Percentiles rank a stretch among this genome's conserved stretches.
Conservation (phyloP, 2,888 invertebrate species). For the Anaspis maculata region DNA sequence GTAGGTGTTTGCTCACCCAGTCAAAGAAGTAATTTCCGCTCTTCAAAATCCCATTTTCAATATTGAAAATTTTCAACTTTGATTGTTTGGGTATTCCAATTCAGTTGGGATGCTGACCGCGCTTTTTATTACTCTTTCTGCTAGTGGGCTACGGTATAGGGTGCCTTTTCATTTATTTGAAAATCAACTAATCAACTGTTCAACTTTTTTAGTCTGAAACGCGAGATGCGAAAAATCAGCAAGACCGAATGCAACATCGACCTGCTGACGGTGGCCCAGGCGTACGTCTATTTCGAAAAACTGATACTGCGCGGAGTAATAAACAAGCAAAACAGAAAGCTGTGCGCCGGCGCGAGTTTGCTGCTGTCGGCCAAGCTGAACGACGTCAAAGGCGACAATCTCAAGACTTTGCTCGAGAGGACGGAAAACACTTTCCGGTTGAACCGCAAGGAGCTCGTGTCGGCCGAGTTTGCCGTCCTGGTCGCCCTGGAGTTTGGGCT, state of each 20-base stretch:
- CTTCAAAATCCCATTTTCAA: no score
- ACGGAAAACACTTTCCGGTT: conserved; percentile 85
- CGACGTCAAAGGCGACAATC: conserved; percentile 85
- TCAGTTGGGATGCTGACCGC: no score
- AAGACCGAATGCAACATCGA: conserved; percentile 77
- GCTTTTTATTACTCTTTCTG: no score
- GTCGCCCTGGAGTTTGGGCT: conserved; percentile 92
- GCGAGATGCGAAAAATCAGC: conserved; percentile 90
- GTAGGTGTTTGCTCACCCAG: no score
- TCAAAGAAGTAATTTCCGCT: no score
- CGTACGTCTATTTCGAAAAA: conserved; percentile 98
- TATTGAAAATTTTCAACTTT: no score
- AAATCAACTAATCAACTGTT: not conserved
- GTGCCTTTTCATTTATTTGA: not conserved
- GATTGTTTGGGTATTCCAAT: no score
- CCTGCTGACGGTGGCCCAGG: conserved; percentile 87
- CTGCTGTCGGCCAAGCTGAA: conserved; percentile 93
- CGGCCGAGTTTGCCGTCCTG: conserved; percentile 89
- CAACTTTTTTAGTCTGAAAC: conserved; percentile 64
- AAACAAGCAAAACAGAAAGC: conserved; percentile 90
- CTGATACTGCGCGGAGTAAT: conserved; percentile 85
- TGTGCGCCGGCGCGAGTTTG: conserved; percentile 92
- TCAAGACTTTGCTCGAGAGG: conserved; percentile 86
- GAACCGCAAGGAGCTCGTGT: conserved; percentile 81
- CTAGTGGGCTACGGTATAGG: no score